Evolutionary conservation across 2,113 vertebrate genomes (phyloP), one percentile per base, ranked within the genome.

Genomic region (Oxyruncus cristatus): DNA sequence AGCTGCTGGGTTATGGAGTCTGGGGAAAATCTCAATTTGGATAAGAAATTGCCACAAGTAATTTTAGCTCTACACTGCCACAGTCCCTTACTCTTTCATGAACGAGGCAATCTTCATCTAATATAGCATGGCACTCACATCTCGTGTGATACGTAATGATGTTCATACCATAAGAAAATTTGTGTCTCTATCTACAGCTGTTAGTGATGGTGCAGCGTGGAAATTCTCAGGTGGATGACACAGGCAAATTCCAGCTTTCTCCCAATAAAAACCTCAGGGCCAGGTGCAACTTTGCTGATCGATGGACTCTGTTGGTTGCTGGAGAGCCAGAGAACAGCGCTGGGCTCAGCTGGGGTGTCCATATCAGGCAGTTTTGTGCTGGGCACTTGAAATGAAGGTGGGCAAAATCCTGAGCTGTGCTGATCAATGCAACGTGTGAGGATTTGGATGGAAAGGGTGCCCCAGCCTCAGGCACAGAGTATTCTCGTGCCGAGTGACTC

Each of bases 1-100:
- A 81, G 44, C 26, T 79, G n/a, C 85, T 78, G 76, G 79, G 81
- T 93, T 83, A 85, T n/a, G 55, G 79, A 91, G 63, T 58, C 55
- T 33, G 74, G 86, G 68, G 59, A 78, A 96, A 95, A 96, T 95
- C 83, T 91, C 91, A 63, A 75, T 96, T 95, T 95, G 95, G 96
- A 87, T 91, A 87, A 91, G 70, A 82, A 96, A 95, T 68, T 81
- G 87, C 87, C 77, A 93, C 67, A 84, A 83, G 67, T 95, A 88
- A 92, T 95, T 94, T 95, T 53, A 92, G 32, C 67, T 90, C 67
- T 53, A 7, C 50, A 3, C n/a, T 70, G 67, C 46, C 44, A 11
- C 65, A 77, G 61, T 52, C 33, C 35, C 70, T 81, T 71, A 52
- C 67, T 66, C 90, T 90, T 92, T 94, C 91, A 94, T 73, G 83